A percentile compares a stretch with the other conserved stretches of the same genome.
Evolutionary conservation across 2,113 vertebrate species (phyloP).

Genomic region (Pseudopodoces humilis): DNA sequence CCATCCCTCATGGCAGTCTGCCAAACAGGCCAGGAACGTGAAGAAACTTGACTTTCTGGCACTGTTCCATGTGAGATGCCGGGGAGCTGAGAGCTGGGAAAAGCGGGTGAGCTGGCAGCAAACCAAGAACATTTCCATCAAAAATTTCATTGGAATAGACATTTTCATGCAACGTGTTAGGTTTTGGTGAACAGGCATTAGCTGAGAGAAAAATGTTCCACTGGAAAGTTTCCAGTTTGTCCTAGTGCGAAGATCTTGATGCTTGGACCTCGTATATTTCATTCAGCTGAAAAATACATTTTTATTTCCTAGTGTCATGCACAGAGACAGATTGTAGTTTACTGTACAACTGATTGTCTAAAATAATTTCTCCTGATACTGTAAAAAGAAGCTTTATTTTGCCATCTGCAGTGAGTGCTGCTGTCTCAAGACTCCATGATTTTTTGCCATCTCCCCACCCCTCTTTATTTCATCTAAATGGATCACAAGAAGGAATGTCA

Average conservation of each 20-base stretch:
- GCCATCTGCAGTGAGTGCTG: not conserved
- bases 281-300: conserved; percentile 22
- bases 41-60: conserved; percentile 62
- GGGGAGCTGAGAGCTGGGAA: conserved; percentile 51
- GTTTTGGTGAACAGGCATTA: conserved; percentile 56
- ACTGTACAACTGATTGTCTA: not conserved
- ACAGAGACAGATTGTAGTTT: not conserved
- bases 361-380: not conserved
- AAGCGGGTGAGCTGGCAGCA: conserved; percentile 42
- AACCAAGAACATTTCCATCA: conserved; percentile 57
- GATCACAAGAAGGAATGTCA: not conserved
- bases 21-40: conserved; percentile 50
- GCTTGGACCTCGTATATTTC: conserved; percentile 13
- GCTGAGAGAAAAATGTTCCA: conserved; percentile 65
- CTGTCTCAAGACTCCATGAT: not conserved
- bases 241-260: not conserved
- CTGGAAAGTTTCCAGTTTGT: conserved; percentile 52
- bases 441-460: not conserved
- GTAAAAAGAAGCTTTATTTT: not conserved
- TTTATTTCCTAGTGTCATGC: conserved; percentile 3
- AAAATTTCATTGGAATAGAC: conserved; percentile 67
- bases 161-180: conserved; percentile 58
- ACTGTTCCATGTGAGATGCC: not conserved
- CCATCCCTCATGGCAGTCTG: conserved; percentile 51
- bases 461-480: not conserved